These are phyloP conservation scores for Balaeniceps rex DNA, from an alignment of 2,113 vertebrate species.

Conservation along the genomic window DNA sequence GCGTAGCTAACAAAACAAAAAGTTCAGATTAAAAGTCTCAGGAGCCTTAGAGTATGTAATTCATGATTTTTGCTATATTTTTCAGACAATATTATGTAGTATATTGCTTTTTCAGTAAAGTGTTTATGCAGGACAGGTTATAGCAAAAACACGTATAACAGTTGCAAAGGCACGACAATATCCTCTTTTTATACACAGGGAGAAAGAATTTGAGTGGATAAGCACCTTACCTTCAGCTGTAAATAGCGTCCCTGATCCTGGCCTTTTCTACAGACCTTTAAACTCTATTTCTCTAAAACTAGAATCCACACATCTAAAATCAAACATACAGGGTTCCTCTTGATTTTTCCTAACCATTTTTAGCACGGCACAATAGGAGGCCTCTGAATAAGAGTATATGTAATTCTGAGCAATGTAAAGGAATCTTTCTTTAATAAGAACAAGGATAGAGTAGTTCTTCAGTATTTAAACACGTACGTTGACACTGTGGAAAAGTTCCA, in stretches of 20 bases:
- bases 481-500: slow-evolving; percentile 70
- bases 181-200: neutral
- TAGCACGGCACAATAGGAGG: neutral
- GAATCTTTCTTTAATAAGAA: neutral
- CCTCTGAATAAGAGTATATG: neutral
- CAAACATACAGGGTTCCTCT: neutral
- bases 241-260: slow-evolving; percentile 37
- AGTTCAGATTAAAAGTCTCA: neutral
- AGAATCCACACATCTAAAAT: neutral
- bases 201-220: neutral
- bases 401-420: neutral
- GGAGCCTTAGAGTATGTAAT: neutral
- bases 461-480: slow-evolving; percentile 69
- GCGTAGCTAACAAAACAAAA: neutral
- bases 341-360: neutral
- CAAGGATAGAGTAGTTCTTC: neutral
- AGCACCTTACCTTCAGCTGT: slow-evolving; percentile 1
- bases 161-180: neutral
- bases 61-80: neutral
- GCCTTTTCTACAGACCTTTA: slow-evolving; percentile 4
- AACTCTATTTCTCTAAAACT: neutral
- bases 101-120: neutral
- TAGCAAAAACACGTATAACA: neutral
- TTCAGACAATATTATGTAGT: neutral
- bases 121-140: neutral